Conservation (phyloP, 2,888 invertebrate species). For the Celastrina argiolus region DNA sequence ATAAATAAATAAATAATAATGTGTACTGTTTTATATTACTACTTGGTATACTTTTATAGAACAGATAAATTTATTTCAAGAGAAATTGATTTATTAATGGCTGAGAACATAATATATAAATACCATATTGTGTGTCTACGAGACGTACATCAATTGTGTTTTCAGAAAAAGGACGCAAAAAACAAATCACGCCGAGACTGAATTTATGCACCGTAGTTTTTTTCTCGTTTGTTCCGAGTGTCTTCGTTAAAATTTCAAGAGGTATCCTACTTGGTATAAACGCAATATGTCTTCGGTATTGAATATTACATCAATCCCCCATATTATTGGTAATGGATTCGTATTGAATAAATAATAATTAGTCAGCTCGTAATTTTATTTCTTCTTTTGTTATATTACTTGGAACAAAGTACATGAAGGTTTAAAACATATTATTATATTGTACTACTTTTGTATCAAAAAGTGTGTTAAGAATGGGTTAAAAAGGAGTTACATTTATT, state of each 20-base stretch:
- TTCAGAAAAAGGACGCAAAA: constrained; percentile 20
- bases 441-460: no score
- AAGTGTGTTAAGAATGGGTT: no score
- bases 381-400: background rate
- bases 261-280: constrained; percentile 14
- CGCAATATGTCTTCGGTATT: constrained; percentile 16
- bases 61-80: no score
- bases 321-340: constrained; percentile 9
- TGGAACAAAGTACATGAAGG: background rate
- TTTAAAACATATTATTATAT: background rate
- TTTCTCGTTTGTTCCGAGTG: constrained; percentile 56
- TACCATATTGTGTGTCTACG: constrained; percentile 4
- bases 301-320: constrained; percentile 9
- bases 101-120: background rate
- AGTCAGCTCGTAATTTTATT: background rate
- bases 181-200: constrained; percentile 23
- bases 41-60: no score
- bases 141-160: constrained; percentile 4
- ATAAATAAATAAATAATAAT: no score
- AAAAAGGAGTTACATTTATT: no score
- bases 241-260: constrained; percentile 62
- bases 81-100: no score
- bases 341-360: constrained; percentile 5
- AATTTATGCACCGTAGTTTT: constrained; percentile 58
- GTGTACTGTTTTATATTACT: no score